Evolutionary conservation across 2,888 invertebrate genomes (phyloP).

Genomic region (Drymonia ruficornis): DNA sequence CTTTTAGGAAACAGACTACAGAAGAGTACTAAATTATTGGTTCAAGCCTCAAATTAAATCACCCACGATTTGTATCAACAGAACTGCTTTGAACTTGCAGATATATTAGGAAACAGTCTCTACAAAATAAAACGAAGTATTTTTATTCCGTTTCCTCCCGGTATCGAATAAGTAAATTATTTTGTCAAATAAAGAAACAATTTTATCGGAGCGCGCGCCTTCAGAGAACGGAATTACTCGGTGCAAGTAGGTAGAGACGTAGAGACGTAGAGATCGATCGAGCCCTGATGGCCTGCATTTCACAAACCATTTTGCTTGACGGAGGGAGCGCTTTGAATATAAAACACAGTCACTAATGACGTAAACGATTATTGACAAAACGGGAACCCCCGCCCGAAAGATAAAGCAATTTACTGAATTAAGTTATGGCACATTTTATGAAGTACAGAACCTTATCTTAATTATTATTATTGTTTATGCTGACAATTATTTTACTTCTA

Average conservation of each 20-base stretch:
- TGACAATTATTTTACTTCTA: background rate
- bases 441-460: background rate
- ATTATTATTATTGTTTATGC: background rate
- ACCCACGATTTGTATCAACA: too few species aligned
- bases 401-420: slow-evolving; percentile 31
- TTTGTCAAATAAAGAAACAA: too few species aligned
- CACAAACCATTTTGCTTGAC: slow-evolving; percentile 44
- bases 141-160: too few species aligned
- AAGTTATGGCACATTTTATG: slow-evolving; percentile 11
- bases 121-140: too few species aligned
- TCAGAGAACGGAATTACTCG: background rate
- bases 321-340: slow-evolving; percentile 52
- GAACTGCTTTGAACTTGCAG: too few species aligned
- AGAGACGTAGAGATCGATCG: slow-evolving; percentile 34
- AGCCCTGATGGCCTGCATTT: slow-evolving; percentile 34
- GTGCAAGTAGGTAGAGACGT: slow-evolving; percentile 20
- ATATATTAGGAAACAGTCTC: too few species aligned
- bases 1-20: too few species aligned
- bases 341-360: slow-evolving; percentile 59
- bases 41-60: too few species aligned
- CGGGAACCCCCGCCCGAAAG: slow-evolving; percentile 26
- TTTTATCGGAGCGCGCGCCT: background rate
- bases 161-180: too few species aligned
- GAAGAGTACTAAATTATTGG: too few species aligned
- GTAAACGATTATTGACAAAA: slow-evolving; percentile 60